Base-by-base conservation (phyloP, 2,113 vertebrate genomes). In the Emberiza fucata region DNA sequence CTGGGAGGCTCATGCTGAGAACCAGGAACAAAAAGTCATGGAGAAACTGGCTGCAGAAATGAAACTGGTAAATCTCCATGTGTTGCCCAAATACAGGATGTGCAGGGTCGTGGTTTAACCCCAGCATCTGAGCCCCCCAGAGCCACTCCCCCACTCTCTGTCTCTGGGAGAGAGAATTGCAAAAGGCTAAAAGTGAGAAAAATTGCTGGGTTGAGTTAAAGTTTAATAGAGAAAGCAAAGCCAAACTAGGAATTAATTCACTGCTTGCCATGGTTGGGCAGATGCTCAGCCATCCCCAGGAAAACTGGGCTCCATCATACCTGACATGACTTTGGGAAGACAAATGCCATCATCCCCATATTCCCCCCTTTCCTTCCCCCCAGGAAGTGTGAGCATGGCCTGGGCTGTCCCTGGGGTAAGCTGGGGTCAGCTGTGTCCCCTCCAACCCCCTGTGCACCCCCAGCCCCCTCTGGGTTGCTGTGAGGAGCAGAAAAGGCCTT, bases 1-100 rank as follows among this genome's bases (percentile, higher is more conserved):
- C 87, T 78, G 47, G 23, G 72, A 92, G 48, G 42, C 76, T 94
- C 79, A 35, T 56, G 95, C 95, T 96, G 96, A 94, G 93, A 78
- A 24, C 39, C 64, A 92, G 81, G 63, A 95, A 94, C 88, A 90
- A 86, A 93, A 94, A 92, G 79, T 23, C 64, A 53, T 12, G 48
- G 88, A 70, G 92, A 64, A 91, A 39, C 73, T 42, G 72, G 42
- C 94, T 85, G 75, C 81, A 92, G 89, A 53, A 77, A 40, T 42
- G 69, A 12, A 86, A 20, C 79, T 83, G 93, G 16, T 70, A 78
- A 70, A 81, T 75, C 88, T 92, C 76, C 79, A 5, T 20, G 71
- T 76, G 50, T 9, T 82, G 66, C 79, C 70, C 81, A 25, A 48
- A 27, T 10, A 33, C 83, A 33, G 47, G 21, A 22, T 71, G 13